Base-by-base conservation (phyloP, 2,888 invertebrate species). In the Homarus gammarus region DNA sequence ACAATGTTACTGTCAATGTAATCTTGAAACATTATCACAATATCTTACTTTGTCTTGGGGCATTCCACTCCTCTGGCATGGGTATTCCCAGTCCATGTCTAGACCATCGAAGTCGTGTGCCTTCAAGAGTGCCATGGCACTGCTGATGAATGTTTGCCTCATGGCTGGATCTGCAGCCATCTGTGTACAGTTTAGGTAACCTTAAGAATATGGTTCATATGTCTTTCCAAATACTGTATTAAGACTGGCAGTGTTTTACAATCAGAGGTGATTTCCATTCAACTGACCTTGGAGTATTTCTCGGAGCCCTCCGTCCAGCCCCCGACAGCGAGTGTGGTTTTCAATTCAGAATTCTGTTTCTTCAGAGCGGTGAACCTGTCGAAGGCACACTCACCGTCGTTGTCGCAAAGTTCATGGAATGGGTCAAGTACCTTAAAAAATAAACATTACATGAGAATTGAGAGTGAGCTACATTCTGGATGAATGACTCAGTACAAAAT, bases 11-110 rank as follows among this genome's bases (percentile, higher is more conserved):
- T n/a, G n/a, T n/a, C n/a, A n/a, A n/a, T n/a, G n/a, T n/a, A n/a
- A n/a, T n/a, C n/a, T n/a, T n/a, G n/a, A n/a, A n/a, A n/a, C n/a
- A n/a, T n/a, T n/a, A n/a, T n/a, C n/a, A n/a, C n/a, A n/a, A 49
- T 49, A 56, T 15, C 18, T 56, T 56, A 56, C 56, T 22, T 56
- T 56, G 56, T 56, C 56, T 56, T 56, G 22, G 5, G 56, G 56
- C 56, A 56, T 5, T 3, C 56, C 56, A 22, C 56, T 22, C 22
- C 93, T 87, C 56, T 91, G 78, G 27, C 92, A 93, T 2, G 93
- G 93, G 87, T 93, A 93, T 83, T 93, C 93, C 92, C 93, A 93
- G 83, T 93, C 93, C 89, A 93, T 87, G 85, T 93, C 93, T 6
- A 93, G 87, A 36, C 93, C 93, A 83, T 93, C 93, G 81, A 93